Evolutionary conservation across 2,888 invertebrate species (phyloP), one percentile per base, ranked within the genome.

Genomic region (Zaprionus obscuricornis): DNA sequence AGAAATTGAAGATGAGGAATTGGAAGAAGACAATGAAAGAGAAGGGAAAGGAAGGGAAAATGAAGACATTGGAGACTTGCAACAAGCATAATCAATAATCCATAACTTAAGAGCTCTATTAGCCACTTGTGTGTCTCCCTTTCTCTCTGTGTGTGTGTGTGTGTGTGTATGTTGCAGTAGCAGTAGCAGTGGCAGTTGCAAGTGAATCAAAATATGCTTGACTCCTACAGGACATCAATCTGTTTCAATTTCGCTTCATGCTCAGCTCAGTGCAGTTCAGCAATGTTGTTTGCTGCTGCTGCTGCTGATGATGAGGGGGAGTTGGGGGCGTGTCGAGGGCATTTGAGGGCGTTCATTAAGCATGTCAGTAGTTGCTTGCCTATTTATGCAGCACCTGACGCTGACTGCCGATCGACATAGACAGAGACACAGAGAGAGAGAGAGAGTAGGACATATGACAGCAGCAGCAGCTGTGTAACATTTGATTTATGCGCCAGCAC

Each of bases 331-430:
- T 11, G 20, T 10, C 10, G 4, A 3, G 13, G 14, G 27, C 37
- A 14, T 29, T 39, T 27, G 33, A 37, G 37, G 42, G 42, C 64
- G 56, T 51, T 74, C 74, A 74, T 77, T 78, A 71, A 50, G 56
- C 54, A 54, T 66, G 65, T 62, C 66, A 65, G 66, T 34, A 58
- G 66, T 34, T 66, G 66, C 50, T 46, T 59, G 66, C 50, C 50
- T 59, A 59, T 66, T 66, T 66, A 71, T 71, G 71, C 66, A 59
- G 50, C 13, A n/a, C 29, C 4, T 6, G 20, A 16, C 40, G 42
- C n/a, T 50, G 34, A 33, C 31, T 27, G 7, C 40, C 17, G 17
- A 34, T 24, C 27, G 29, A 33, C n/a, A n/a, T n/a, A n/a, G n/a
- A n/a, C n/a, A n/a, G n/a, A n/a, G n/a, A n/a, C n/a, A n/a, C n/a